Base-by-base conservation (phyloP, 2,113 vertebrate genomes). In the Poecilia latipinna region DNA sequence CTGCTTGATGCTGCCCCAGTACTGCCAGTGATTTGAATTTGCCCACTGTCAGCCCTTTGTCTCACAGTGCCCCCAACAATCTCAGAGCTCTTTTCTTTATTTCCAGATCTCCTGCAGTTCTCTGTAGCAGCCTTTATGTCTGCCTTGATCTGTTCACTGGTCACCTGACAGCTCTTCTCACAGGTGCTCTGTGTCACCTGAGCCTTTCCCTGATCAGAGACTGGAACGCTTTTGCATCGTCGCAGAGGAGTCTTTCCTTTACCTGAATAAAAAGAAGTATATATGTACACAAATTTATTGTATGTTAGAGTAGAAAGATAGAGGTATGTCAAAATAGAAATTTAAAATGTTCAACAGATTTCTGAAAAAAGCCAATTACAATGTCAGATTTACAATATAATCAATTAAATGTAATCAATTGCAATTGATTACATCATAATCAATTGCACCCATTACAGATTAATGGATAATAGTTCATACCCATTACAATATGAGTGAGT, bases 141-240 rank as follows among this genome's bases (percentile, higher is more conserved):
- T 5, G 97, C 97, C 88, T 99, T 99, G 85, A 99, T 99, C 92
- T 99, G 98, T 83, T 99, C 98, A 24, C 98, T 99, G 88, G 96
- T 98, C 89, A 98, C 98, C 91, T 99, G 98, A 89, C 98, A 99
- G 88, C 97, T 97, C 90, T 98, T 98, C 86, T 99, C 98, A 92
- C 96, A 98, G 93, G 96, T 96, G 91, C 94, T 94, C 72, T 96
- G 95, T 63, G 94, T 31, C 37, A 62, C 57, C 17, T 13, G 84
- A 57, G 61, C 3, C 66, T 70, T 74, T 3, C 7, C 17, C 37
- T 67, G 70, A 4, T 66, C 71, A 1, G 66, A 65, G 4, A 19
- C 42, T 0, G 82, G 35, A 4, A 28, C 24, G 1, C 42, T 78
- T 78, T 71, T 80, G 71, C 60, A 93, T 80, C 98, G 96, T 78